Percentiles rank a stretch among this genome's conserved stretches.
Conservation (phyloP, 2,113 vertebrate species). For the Rattus rattus region DNA sequence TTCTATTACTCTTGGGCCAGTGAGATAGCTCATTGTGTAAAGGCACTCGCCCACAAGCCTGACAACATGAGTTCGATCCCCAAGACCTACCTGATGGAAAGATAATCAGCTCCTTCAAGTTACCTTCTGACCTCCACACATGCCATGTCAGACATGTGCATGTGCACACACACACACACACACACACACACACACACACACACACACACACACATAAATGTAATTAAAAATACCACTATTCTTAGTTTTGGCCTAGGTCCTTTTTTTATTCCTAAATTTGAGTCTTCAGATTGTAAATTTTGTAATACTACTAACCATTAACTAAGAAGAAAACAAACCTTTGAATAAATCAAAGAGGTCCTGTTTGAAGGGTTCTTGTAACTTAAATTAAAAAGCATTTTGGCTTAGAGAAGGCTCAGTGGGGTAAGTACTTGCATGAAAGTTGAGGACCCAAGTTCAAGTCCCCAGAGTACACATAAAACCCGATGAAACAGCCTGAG, state of each 20-base stretch:
- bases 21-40: neutral
- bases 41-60: neutral
- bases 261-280: neutral
- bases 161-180: neutral
- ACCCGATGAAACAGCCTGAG: no score
- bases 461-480: neutral
- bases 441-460: neutral
- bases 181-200: neutral
- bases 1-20: neutral
- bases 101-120: neutral
- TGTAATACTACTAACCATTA: neutral
- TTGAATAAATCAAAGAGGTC: neutral
- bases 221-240: neutral
- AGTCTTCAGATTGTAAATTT: slow-evolving; percentile 20
- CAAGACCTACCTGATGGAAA: neutral
- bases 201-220: neutral
- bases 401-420: neutral
- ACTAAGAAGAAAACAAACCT: neutral
- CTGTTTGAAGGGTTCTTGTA: neutral
- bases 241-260: slow-evolving; percentile 11
- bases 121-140: neutral
- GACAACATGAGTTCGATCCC: neutral
- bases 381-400: neutral
- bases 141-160: neutral
- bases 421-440: neutral